phyloP scores from a whole-genome alignment of 2,797 vertebrate genomes.

The Smutsia temminckii region DNA sequence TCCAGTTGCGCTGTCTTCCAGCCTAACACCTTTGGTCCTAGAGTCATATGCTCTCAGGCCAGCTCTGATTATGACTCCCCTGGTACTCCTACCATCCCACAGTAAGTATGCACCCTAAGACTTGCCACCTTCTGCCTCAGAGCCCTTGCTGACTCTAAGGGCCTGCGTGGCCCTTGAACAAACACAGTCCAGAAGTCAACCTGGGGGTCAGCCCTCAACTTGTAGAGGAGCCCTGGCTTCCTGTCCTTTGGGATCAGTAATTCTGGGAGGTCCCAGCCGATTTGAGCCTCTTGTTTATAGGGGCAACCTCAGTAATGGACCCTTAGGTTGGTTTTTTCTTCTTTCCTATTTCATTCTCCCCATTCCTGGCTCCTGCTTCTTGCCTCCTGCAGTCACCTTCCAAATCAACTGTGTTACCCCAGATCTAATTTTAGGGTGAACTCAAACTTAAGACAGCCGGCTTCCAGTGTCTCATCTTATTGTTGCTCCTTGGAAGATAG shows the following conservation, averaged over 20 bases:
- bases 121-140: not conserved
- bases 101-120: too few species aligned
- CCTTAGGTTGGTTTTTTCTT: not conserved
- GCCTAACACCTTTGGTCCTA: not conserved
- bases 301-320: not conserved
- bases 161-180: not conserved
- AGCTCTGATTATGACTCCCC: not conserved
- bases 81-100: fast-evolving
- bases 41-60: not conserved
- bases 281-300: not conserved
- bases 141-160: not conserved
- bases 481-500: not conserved
- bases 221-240: not conserved
- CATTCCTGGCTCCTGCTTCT: not conserved
- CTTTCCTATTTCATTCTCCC: not conserved
- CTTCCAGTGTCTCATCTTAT: not conserved
- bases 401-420: not conserved
- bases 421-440: not conserved
- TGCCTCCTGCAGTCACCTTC: not conserved
- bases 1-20: not conserved
- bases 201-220: not conserved
- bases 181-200: not conserved
- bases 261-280: not conserved
- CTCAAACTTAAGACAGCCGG: not conserved
- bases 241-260: not conserved